Evolutionary conservation across 2,113 vertebrate genomes (phyloP).

Genomic region (Choloepus hoffmanni): DNA sequence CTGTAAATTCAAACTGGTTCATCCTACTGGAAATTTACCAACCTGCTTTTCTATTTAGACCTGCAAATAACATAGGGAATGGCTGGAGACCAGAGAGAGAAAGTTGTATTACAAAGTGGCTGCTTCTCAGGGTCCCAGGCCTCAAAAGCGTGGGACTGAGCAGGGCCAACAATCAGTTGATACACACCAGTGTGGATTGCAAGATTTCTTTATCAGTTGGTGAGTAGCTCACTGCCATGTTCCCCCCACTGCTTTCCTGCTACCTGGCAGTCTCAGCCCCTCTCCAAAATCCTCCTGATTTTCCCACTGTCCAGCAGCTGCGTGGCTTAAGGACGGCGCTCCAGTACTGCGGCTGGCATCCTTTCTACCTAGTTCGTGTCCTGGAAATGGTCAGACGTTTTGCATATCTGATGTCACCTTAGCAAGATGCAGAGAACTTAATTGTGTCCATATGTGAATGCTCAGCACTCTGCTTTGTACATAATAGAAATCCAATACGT

Average conservation of each 20-base stretch:
- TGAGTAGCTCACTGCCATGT: neutral
- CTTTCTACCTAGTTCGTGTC: neutral
- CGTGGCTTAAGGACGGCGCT: neutral
- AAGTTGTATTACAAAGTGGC: neutral
- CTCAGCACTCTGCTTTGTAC: neutral
- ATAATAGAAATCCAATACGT: neutral
- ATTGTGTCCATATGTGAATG: neutral
- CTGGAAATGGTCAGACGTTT: neutral
- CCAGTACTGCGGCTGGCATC: neutral
- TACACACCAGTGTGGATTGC: neutral
- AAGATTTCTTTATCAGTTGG: neutral
- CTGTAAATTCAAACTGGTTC: neutral
- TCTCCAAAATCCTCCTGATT: neutral
- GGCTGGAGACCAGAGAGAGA: neutral
- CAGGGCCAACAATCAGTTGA: neutral
- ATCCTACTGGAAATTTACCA: neutral
- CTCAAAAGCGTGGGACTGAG: neutral
- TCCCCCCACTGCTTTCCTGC: fast-evolving
- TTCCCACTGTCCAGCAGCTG: neutral
- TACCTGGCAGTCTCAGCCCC: no score
- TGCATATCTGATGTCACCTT: neutral
- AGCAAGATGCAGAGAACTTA: neutral
- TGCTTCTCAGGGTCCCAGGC: neutral
- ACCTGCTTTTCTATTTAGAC: neutral
- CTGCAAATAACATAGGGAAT: neutral